Evolutionary conservation across 2,797 vertebrate species (phyloP).

Genomic region (Siniperca obscura): DNA sequence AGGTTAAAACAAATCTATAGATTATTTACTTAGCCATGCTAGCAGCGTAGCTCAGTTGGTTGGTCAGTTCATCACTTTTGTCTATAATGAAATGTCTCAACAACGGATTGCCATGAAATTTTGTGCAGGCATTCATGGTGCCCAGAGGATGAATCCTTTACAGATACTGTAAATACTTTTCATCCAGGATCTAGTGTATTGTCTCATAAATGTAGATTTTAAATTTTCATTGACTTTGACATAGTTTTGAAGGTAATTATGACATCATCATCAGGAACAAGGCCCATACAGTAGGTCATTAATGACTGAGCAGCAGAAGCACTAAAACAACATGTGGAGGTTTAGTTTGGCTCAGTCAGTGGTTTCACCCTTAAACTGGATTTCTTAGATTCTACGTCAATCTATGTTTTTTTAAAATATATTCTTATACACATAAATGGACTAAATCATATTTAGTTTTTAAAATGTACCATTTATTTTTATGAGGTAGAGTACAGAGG

Average conservation of each 20-base stretch:
- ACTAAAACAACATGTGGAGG: constrained; percentile 72
- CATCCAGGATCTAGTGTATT: background rate
- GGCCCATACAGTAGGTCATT: constrained; percentile 48
- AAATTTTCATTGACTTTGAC: constrained; percentile 16
- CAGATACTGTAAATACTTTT: background rate
- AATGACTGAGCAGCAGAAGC: constrained; percentile 61
- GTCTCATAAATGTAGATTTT: background rate
- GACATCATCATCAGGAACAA: constrained; percentile 51
- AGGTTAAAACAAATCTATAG: background rate
- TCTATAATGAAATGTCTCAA: too few relatives aligned
- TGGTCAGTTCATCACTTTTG: background rate
- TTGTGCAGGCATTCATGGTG: too few relatives aligned
- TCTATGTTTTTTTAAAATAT: constrained; percentile 14
- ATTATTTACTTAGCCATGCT: background rate
- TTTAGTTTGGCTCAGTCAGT: constrained; percentile 69
- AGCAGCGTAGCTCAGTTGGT: background rate
- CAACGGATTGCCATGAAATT: too few relatives aligned
- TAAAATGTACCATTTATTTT: constrained; percentile 19
- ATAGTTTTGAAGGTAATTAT: constrained; percentile 37
- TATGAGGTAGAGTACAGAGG: background rate
- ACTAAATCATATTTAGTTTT: constrained; percentile 23
- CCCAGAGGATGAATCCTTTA: background rate
- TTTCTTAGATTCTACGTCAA: constrained; percentile 43
- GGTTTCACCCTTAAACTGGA: constrained; percentile 54
- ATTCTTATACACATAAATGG: constrained; percentile 12